phyloP scores from a whole-genome alignment of 2,888 invertebrate genomes.

The Pecten maximus region DNA sequence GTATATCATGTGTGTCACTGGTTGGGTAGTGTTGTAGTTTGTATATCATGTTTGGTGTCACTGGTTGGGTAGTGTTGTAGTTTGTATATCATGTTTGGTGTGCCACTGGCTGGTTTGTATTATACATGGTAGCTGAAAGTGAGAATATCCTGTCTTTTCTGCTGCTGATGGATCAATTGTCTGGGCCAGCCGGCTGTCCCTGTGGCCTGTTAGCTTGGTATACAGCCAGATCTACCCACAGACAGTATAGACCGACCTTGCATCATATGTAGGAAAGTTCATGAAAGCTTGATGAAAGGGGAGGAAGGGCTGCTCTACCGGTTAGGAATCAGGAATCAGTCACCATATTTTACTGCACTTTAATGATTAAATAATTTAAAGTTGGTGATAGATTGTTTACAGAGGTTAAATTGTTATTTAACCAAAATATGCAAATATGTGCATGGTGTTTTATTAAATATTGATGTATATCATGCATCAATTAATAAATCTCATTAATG shows the following conservation, averaged over 20 bases:
- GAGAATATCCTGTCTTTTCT: conserved; percentile 4
- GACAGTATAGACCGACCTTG: not conserved
- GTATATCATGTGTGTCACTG: too few species aligned
- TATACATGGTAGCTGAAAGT: not conserved
- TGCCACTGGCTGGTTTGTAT: too few species aligned
- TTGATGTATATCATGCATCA: not conserved
- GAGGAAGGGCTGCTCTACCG: not conserved
- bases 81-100: not conserved
- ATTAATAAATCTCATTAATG: not conserved
- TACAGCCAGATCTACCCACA: not conserved
- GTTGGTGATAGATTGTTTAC: not conserved
- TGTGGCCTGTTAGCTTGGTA: not conserved
- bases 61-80: not conserved
- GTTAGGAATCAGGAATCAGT: not conserved
- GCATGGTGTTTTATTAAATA: not conserved
- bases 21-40: too few species aligned
- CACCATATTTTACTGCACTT: not conserved
- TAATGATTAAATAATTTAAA: not conserved
- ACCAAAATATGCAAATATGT: not conserved
- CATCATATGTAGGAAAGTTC: not conserved
- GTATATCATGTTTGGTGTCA: too few species aligned
- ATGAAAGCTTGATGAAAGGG: not conserved
- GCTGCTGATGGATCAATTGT: not conserved
- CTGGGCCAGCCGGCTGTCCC: not conserved
- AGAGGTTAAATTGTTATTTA: not conserved